Base-by-base conservation (phyloP, 2,888 invertebrate genomes). In the Meghimatium bilineatum region DNA sequence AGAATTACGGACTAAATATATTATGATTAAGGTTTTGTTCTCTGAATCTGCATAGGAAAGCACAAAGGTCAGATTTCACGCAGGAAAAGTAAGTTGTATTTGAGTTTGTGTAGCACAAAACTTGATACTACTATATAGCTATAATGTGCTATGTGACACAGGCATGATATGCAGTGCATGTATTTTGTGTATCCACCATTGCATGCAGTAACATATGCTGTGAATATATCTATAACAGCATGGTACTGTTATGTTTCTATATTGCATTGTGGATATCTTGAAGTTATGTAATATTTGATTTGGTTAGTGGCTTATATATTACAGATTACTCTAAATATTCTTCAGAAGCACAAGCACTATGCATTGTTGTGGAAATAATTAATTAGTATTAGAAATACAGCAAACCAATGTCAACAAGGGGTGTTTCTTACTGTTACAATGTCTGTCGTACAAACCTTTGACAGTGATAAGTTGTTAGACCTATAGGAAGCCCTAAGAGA, bases 51-150 rank as follows among this genome's bases (percentile, higher is more conserved):
- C 49, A 20, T 78, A 83, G 83, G 83, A 66, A 83, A 78, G 76
- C 78, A 44, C 23, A 83, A 72, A 60, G 76, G 49, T 34, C 77
- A 67, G 52, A 72, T 71, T 83, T 60, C 78, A 76, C 78, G 78
- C 78, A 77, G 71, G 34, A 83, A 83, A 78, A 78, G 83, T 83
- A 83, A 83, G 83, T 83, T 52, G 12, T 14, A 1, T 29, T 66
- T 38, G 10, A n/a, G n/a, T n/a, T n/a, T 63, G 26, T n/a, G 2
- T 26, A n/a, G n/a, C 5, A 26, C n/a, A 8, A 26, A 29, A 10
- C 8, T n/a, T 63, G 26, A 63, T n/a, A 29, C 63, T 23, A n/a
- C 26, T 2, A n/a, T 29, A n/a, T n/a, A 63, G n/a, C 63, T 23
- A 5, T 63, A n/a, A 63, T 12, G 8, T 56, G 56, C 3, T 3